phyloP scores from a whole-genome alignment of 1,140 invertebrate genomes.

The Anagrus nilaparvatae region DNA sequence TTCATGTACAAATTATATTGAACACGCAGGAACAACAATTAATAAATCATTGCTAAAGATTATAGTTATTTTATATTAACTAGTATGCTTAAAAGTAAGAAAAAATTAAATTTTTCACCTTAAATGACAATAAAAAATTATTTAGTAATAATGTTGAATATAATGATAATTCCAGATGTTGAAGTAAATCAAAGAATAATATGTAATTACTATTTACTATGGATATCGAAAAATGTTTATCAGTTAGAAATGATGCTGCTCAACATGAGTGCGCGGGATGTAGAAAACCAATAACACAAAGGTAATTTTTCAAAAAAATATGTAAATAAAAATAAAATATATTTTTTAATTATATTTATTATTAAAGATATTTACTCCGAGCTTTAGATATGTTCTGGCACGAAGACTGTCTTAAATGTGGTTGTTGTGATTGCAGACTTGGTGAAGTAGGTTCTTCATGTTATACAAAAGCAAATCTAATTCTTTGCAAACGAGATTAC shows the following conservation, averaged over 20 bases:
- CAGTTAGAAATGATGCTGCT: constrained; percentile 32
- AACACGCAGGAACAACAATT: no score
- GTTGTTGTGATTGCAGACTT: constrained; percentile 83
- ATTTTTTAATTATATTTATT: neutral
- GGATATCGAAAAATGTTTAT: constrained; percentile 45
- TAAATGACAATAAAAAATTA: no score
- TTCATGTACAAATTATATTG: no score
- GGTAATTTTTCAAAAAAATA: constrained; percentile 27
- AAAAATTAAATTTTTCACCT: no score
- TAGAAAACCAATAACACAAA: constrained; percentile 64
- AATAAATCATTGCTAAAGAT: no score
- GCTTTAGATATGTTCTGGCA: constrained; percentile 87
- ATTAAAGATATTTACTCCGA: constrained; percentile 55
- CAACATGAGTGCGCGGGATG: constrained; percentile 64
- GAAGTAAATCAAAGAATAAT: no score
- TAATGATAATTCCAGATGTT: no score
- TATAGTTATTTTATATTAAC: no score
- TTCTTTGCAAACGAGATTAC: constrained; percentile 88
- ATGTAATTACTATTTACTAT: no score
- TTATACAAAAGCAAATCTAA: constrained; percentile 85
- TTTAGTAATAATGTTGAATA: no score
- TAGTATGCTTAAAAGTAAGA: no score
- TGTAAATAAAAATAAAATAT: neutral
- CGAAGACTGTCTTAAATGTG: constrained; percentile 89
- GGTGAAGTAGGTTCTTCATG: constrained; percentile 87